A percentile compares a stretch with the other conserved stretches of the same genome.
These are phyloP conservation scores for Cheilosia vernalis DNA, from an alignment of 2,888 invertebrate species.

Conservation along the genomic window DNA sequence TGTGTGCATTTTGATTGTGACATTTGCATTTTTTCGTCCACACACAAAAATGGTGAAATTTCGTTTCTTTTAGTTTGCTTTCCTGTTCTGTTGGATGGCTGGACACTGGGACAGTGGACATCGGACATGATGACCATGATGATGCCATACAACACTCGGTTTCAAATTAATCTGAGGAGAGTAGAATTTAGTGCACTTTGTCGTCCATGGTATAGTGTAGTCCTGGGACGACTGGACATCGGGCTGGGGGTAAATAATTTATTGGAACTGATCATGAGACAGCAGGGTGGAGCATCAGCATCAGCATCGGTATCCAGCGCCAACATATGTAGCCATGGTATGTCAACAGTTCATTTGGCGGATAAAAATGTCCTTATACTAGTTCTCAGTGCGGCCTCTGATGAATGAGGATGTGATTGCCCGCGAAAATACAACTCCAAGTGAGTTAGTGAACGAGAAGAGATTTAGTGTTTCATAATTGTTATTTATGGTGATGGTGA, in stretches of 20 bases:
- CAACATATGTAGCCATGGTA: slow-evolving; percentile 37
- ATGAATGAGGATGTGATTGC: slow-evolving; percentile 49
- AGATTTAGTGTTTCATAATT: slow-evolving; percentile 67
- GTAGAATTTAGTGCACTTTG: slow-evolving; percentile 69
- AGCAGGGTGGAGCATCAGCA: slow-evolving; percentile 31
- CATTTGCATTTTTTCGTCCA: slow-evolving; percentile 60
- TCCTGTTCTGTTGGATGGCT: slow-evolving; percentile 17
- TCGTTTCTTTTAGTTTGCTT: slow-evolving; percentile 11
- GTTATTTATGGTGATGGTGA: slow-evolving; percentile 44
- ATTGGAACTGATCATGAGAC: slow-evolving; percentile 73
- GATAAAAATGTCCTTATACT: slow-evolving; percentile 50
- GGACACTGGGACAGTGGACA: too few species aligned
- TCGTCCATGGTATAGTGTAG: slow-evolving; percentile 22
- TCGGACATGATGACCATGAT: slow-evolving; percentile 69
- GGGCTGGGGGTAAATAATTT: slow-evolving; percentile 66
- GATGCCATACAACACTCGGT: slow-evolving; percentile 68
- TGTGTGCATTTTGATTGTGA: slow-evolving; percentile 54
- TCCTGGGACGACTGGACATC: slow-evolving; percentile 29
- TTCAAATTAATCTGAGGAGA: slow-evolving; percentile 70
- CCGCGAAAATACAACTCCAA: slow-evolving; percentile 33
- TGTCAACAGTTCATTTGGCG: slow-evolving; percentile 72
- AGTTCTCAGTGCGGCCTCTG: not conserved
- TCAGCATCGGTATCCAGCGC: not conserved
- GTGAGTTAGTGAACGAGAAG: slow-evolving; percentile 10
- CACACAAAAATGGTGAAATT: not conserved